phyloP scores from a whole-genome alignment of 2,888 invertebrate species.

The Autographa gamma region DNA sequence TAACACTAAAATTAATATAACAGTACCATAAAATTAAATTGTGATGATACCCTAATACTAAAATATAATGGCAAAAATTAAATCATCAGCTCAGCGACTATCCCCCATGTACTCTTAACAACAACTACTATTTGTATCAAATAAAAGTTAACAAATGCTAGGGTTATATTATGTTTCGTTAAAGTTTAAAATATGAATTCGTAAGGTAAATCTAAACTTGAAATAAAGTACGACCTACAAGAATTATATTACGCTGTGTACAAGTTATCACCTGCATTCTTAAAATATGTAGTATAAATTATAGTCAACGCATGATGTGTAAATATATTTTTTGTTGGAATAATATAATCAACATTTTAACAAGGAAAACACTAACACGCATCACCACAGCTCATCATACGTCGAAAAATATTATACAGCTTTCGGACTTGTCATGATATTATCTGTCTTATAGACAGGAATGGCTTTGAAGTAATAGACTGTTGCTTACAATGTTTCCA shows the following conservation, averaged over 20 bases:
- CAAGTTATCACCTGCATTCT: constrained; percentile 30
- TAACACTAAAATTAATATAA: constrained; percentile 66
- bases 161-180: constrained; percentile 34
- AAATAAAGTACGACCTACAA: constrained; percentile 41
- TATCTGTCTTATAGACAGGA: constrained; percentile 33
- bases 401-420: constrained; percentile 22
- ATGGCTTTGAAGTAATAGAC: constrained; percentile 31
- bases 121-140: constrained; percentile 58
- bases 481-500: constrained; percentile 16
- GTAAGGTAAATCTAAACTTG: constrained; percentile 33
- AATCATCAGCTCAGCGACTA: constrained; percentile 60
- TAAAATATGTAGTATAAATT: constrained; percentile 38
- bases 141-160: constrained; percentile 53
- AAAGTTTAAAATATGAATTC: constrained; percentile 39
- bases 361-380: constrained; percentile 31
- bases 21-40: constrained; percentile 69
- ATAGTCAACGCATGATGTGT: constrained; percentile 37
- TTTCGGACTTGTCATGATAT: constrained; percentile 17
- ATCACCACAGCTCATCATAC: constrained; percentile 16
- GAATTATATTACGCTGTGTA: constrained; percentile 46
- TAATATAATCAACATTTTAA: constrained; percentile 37
- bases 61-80: constrained; percentile 76
- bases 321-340: constrained; percentile 45
- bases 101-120: constrained; percentile 67
- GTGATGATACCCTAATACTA: constrained; percentile 70